These are phyloP conservation scores for Trissolcus japonicus DNA, from an alignment of 2,888 invertebrate species.

Conservation along the genomic window DNA sequence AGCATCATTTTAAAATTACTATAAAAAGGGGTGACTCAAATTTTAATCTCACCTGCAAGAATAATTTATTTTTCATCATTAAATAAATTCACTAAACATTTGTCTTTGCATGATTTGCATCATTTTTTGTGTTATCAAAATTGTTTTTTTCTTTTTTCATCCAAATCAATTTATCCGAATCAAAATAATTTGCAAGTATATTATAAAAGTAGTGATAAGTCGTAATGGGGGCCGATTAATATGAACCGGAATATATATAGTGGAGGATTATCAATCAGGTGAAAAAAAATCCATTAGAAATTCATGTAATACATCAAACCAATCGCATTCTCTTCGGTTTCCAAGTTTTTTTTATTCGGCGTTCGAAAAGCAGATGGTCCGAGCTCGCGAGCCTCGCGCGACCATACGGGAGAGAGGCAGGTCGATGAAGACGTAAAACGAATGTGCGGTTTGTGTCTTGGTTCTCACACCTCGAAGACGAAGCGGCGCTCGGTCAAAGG, in stretches of 20 bases:
- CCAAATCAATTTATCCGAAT: no score
- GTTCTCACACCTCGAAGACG: conserved; percentile 74
- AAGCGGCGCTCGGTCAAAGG: conserved; percentile 75
- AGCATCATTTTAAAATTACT: no score
- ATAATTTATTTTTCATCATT: no score
- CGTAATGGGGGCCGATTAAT: conserved; percentile 3
- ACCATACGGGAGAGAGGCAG: conserved; percentile 46
- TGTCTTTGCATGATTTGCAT: no score
- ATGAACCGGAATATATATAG: conserved; percentile 9
- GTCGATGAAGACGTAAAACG: conserved; percentile 73
- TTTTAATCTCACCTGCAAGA: no score
- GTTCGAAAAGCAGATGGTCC: conserved; percentile 50
- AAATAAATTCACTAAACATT: no score
- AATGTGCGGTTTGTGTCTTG: conserved; percentile 67
- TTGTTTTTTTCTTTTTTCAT: no score
- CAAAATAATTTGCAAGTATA: neutral
- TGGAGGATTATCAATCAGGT: conserved; percentile 14
- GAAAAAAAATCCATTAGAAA: conserved; percentile 44
- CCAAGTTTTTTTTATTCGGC: conserved; percentile 7
- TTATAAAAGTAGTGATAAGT: conserved; percentile 1
- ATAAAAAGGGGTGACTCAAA: no score
- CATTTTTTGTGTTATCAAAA: no score
- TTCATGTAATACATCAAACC: conserved; percentile 36
- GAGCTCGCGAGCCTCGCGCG: conserved; percentile 44
- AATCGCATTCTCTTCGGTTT: conserved; percentile 41